Conservation (phyloP, 2,797 vertebrate genomes). For the Merluccius polli region DNA sequence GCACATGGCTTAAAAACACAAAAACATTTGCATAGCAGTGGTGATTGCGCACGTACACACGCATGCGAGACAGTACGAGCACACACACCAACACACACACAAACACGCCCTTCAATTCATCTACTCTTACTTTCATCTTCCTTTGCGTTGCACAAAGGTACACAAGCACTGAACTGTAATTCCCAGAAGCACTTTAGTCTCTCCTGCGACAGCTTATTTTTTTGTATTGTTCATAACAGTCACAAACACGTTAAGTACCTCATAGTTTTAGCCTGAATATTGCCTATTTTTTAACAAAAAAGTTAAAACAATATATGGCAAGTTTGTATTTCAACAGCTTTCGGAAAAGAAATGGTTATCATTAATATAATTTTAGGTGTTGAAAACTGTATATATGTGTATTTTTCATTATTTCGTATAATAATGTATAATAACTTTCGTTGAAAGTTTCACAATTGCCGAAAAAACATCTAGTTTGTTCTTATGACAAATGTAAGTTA, state of each 20-base stretch:
- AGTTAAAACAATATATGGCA: background rate
- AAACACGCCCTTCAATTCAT: constrained; percentile 23
- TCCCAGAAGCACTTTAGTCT: constrained; percentile 42
- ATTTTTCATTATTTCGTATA: background rate
- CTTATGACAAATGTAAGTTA: background rate
- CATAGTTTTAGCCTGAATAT: background rate
- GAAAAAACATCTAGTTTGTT: background rate
- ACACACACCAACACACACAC: constrained; percentile 19
- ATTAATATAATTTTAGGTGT: background rate
- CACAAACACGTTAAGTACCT: constrained; percentile 33
- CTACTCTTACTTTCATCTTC: constrained; percentile 44
- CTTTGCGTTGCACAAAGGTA: constrained; percentile 49
- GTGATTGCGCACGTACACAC: constrained; percentile 4
- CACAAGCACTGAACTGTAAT: constrained; percentile 43
- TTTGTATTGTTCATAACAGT: constrained; percentile 16
- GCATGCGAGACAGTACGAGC: constrained; percentile 3
- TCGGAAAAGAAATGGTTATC: background rate
- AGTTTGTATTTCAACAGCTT: background rate
- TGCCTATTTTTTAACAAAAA: background rate
- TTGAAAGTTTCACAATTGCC: too few relatives aligned
- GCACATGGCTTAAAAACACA: constrained; percentile 2
- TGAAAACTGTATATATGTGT: background rate
- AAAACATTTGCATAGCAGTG: background rate
- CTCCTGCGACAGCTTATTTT: constrained; percentile 48
- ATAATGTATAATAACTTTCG: too few relatives aligned